These are phyloP conservation scores for Sinocyclocheilus maitianheensis DNA, from an alignment of 2,113 vertebrate genomes.

Conservation along the genomic window DNA sequence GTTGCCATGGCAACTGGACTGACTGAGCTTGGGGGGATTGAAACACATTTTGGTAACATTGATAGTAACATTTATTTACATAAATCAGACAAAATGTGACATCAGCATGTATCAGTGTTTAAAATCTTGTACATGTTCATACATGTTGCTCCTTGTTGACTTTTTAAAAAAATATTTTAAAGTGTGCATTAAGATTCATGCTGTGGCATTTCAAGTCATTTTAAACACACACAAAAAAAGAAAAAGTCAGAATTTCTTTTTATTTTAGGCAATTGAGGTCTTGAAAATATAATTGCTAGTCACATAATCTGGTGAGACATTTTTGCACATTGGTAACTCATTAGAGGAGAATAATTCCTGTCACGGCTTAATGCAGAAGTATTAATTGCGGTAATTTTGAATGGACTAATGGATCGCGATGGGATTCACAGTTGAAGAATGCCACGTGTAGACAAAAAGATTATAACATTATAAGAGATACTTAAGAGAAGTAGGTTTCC, in stretches of 20 bases:
- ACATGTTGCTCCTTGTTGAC: background rate
- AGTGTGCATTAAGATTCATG: background rate
- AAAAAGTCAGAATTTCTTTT: slow-evolving; percentile 78
- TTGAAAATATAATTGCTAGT: slow-evolving; percentile 80
- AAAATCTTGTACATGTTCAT: background rate
- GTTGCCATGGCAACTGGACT: slow-evolving; percentile 85
- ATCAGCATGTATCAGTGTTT: background rate
- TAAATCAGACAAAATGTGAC: slow-evolving; percentile 38
- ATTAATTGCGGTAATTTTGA: slow-evolving; percentile 83
- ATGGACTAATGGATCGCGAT: slow-evolving; percentile 78
- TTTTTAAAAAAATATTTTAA: background rate
- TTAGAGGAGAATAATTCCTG: slow-evolving; percentile 82
- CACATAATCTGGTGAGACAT: slow-evolving; percentile 79
- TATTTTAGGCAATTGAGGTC: slow-evolving; percentile 83
- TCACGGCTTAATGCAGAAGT: slow-evolving; percentile 78
- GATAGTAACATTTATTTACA: slow-evolving; percentile 65
- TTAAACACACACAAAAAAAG: background rate
- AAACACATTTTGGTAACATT: slow-evolving; percentile 79
- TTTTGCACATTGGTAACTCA: slow-evolving; percentile 83
- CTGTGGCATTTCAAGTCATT: background rate
- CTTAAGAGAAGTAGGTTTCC: background rate
- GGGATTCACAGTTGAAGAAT: slow-evolving; percentile 60
- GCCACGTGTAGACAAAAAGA: background rate
- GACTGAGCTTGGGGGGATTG: slow-evolving; percentile 75
- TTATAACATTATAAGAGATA: background rate